Evolutionary conservation across 2,797 vertebrate species (phyloP).

Genomic region (Gobio occitaniae): DNA sequence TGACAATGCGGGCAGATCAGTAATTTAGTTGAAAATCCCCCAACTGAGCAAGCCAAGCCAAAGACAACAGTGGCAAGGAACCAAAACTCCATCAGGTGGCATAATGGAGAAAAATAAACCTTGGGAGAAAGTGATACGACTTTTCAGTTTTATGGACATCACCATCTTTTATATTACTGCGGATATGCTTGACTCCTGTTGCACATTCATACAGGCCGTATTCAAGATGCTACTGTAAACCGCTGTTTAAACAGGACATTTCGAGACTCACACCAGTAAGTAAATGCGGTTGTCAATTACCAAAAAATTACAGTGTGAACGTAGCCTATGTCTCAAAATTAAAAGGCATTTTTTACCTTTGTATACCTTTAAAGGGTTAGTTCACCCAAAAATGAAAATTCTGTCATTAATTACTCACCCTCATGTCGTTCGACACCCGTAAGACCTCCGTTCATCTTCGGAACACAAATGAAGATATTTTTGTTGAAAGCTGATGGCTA

Average conservation of each 20-base stretch:
- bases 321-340: neutral
- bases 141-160: neutral
- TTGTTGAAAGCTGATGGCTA: too few relatives aligned
- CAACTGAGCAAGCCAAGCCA: too few relatives aligned
- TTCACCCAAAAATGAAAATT: too few relatives aligned
- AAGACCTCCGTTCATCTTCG: too few relatives aligned
- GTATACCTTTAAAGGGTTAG: neutral
- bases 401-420: too few relatives aligned
- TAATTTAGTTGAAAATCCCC: too few relatives aligned
- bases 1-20: too few relatives aligned
- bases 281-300: neutral
- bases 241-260: neutral
- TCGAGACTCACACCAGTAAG: neutral
- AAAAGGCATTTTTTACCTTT: neutral
- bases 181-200: neutral
- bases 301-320: neutral
- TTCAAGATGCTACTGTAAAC: neutral
- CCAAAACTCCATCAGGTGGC: too few relatives aligned
- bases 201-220: neutral
- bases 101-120: too few relatives aligned
- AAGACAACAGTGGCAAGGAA: too few relatives aligned
- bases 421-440: too few relatives aligned
- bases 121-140: neutral
- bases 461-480: too few relatives aligned
- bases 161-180: neutral